Base-by-base conservation (phyloP, 2,113 vertebrate species). In the Ornithorhynchus anatinus region DNA sequence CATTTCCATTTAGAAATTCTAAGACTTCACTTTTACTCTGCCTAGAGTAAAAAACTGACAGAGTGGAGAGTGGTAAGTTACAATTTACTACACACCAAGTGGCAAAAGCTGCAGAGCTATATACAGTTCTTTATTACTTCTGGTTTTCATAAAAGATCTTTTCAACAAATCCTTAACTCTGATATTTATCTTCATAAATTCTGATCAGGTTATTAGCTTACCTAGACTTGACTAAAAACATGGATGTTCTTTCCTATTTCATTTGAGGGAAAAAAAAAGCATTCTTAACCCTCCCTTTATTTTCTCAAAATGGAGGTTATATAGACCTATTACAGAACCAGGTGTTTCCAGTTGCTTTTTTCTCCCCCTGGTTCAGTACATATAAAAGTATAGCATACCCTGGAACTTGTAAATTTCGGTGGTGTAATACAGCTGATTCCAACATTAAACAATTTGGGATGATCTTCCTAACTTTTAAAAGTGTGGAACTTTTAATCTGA, bases 171-270 rank as follows among this genome's bases (percentile, higher is more conserved):
- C 8, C 32, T 63, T 59, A 56, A 72, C 59, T 59, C 40, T 75
- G 72, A 75, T 61, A 79, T 69, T 72, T 63, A 51, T 79, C 69
- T 77, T 23, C 72, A 72, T 84, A 84, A 81, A 67, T 75, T 84
- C 39, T 64, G 60, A 77, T 75, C 43, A 75, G 69, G 66, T 70
- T 75, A 75, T 69, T 87, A 69, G 58, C 48, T 77, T 69, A 58
- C 23, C 22, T 57, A 23, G 48, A 75, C 77, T 71, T 66, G 61
- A 71, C 54, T 76, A 9, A 50, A 50, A 33, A 67, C 73, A 82
- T 22, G 67, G 32, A 31, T 54, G 78, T 62, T 73, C 44, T 72
- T 71, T 29, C 54, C 62, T 19, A 59, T 60, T 81, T 70, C 47
- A 61, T 59, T 15, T 37, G 16, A 78, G 22, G 13, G 29, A 23